These are phyloP conservation scores for Tupiocoris notatus DNA, from an alignment of 2,888 invertebrate genomes.

Conservation along the genomic window DNA sequence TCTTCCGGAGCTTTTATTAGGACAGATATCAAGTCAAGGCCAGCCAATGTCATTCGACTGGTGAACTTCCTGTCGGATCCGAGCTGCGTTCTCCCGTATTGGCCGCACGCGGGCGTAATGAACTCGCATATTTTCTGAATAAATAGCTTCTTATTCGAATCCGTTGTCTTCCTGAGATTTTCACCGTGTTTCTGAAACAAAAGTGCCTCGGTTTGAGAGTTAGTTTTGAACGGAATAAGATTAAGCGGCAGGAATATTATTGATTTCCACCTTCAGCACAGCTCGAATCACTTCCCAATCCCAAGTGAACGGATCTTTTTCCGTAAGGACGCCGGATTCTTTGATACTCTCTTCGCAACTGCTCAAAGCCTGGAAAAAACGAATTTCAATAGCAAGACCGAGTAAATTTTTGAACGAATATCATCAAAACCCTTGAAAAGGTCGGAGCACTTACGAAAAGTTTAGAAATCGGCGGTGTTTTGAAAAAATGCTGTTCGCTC, in stretches of 20 bases:
- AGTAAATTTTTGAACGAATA: too few species aligned
- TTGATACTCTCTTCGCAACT: conserved; percentile 68
- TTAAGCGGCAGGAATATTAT: too few species aligned
- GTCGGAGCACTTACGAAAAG: conserved; percentile 12
- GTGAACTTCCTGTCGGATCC: conserved; percentile 54
- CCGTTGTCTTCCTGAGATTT: conserved; percentile 63
- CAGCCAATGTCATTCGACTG: conserved; percentile 54
- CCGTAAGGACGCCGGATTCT: conserved; percentile 76
- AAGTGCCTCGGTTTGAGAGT: too few species aligned
- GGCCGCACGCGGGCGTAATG: conserved; percentile 81
- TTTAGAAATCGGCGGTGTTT: conserved; percentile 22
- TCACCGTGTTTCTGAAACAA: conserved; percentile 57
- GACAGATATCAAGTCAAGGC: conserved; percentile 70
- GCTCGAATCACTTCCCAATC: conserved; percentile 89
- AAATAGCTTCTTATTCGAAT: conserved; percentile 66
- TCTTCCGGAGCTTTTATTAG: conserved; percentile 64
- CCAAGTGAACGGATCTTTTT: conserved; percentile 81
- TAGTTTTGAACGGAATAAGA: too few species aligned
- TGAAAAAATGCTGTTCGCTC: conserved; percentile 12
- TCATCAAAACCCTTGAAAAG: too few species aligned
- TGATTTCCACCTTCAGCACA: conserved; percentile 63
- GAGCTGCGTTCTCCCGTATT: conserved; percentile 81
- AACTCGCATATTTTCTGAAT: conserved; percentile 77
- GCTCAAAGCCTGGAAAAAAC: conserved; percentile 50
- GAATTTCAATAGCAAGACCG: not conserved